Base-by-base conservation (phyloP, 2,888 invertebrate genomes). In the Campoplex nolae region DNA sequence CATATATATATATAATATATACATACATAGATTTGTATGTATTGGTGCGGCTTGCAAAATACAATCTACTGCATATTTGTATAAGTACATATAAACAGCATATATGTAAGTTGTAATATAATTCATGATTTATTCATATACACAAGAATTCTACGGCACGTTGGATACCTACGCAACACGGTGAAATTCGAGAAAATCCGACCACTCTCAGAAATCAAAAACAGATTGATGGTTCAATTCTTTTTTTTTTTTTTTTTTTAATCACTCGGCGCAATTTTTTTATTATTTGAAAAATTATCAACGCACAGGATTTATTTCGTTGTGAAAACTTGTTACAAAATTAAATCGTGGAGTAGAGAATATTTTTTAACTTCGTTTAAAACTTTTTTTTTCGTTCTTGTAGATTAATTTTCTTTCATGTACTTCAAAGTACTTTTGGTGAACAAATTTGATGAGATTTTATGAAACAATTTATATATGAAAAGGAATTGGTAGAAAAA, bases 51-150 rank as follows among this genome's bases (percentile, higher is more conserved):
- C 82, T 87, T 87, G 87, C 87, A 87, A 84, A 82, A 82, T 84
- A 87, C 87, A 84, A 79, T 84, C 87, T 87, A 87, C 87, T 84
- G 87, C 87, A 78, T 86, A 82, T 58, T 79, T 51, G 58, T 84
- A 81, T 68, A 81, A 62, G 67, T 84, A 86, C 81, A 84, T 84
- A 80, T 84, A 82, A 84, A 84, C 81, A 80, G 82, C 84, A 54
- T 79, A 78, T 83, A 83, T 86, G 95, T 90, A 92, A 38, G 23
- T 82, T 23, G 68, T 90, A 95, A 79, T 87, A 81, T 83, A 76
- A 80, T 83, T 77, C 62, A 84, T 81, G 62, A 73, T 85, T 80
- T 84, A 78, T 87, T 80, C 75, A 82, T 75, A 79, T 84, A 84
- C 80, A 78, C 54, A 84, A 84, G 75, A 87, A 89, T 83, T 81